phyloP scores from a whole-genome alignment of 2,888 invertebrate species.

The Orthosia incerta region DNA sequence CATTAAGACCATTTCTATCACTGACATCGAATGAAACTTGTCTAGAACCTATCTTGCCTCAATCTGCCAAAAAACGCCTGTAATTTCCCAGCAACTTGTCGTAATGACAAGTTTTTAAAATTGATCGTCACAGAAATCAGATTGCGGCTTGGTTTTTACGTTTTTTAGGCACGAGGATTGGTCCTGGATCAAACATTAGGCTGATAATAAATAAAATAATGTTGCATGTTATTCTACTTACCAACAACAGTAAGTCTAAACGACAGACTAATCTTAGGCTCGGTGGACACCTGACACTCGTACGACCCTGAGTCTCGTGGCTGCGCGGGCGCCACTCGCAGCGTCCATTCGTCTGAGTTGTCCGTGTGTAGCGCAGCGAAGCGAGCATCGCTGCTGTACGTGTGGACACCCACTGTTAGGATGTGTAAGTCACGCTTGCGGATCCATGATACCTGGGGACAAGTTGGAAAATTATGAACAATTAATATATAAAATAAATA shows the following conservation, averaged over 20 bases:
- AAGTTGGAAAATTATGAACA: slow-evolving; percentile 35
- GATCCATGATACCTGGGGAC: slow-evolving; percentile 96
- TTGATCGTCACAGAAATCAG: too few species aligned
- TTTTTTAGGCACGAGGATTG: too few species aligned
- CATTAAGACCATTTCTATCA: too few species aligned
- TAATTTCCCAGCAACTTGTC: too few species aligned
- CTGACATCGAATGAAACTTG: too few species aligned
- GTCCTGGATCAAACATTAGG: too few species aligned
- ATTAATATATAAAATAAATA: too few species aligned
- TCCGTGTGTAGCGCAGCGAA: slow-evolving; percentile 93
- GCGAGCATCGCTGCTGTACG: slow-evolving; percentile 93
- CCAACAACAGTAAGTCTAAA: slow-evolving; percentile 95
- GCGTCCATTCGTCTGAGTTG: slow-evolving; percentile 92
- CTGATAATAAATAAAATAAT: too few species aligned
- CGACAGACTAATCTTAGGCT: slow-evolving; percentile 96
- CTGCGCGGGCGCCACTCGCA: slow-evolving; percentile 91
- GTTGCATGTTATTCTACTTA: slow-evolving; percentile 74
- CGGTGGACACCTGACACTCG: slow-evolving; percentile 98
- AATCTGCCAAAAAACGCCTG: too few species aligned
- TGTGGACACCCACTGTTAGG: slow-evolving; percentile 92
- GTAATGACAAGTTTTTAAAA: too few species aligned
- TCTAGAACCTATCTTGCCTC: too few species aligned
- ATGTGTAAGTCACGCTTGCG: slow-evolving; percentile 95
- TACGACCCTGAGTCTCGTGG: slow-evolving; percentile 96
- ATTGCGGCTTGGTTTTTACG: too few species aligned